Conservation (phyloP, 2,797 vertebrate species). For the Dicrostonyx torquatus region DNA sequence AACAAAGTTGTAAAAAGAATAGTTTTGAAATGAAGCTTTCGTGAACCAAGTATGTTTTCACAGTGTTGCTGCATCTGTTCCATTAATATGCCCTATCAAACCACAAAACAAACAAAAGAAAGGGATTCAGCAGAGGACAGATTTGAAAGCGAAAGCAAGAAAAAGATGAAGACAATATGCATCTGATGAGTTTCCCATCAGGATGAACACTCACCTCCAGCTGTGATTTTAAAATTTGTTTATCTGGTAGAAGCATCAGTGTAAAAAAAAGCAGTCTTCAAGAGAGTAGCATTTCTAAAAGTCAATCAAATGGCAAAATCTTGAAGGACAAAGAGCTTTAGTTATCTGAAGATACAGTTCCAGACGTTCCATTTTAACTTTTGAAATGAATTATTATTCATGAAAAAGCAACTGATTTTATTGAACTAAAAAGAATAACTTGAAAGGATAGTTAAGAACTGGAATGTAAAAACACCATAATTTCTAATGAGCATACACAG, state of each 20-base stretch:
- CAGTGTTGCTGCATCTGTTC: constrained; percentile 30
- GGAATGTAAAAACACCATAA: constrained; percentile 48
- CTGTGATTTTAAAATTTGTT: constrained; percentile 60
- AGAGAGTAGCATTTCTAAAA: constrained; percentile 46
- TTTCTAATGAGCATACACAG: constrained; percentile 22
- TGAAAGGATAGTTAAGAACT: constrained; percentile 49
- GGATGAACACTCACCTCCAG: constrained; percentile 49
- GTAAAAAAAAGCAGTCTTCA: constrained; percentile 57
- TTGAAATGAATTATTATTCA: constrained; percentile 57
- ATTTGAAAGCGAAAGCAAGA: constrained; percentile 56
- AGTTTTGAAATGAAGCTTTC: constrained; percentile 35
- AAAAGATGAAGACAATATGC: constrained; percentile 55
- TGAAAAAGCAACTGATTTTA: constrained; percentile 63
- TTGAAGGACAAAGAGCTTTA: constrained; percentile 46
- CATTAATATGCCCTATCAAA: constrained; percentile 54
- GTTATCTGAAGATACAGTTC: constrained; percentile 43
- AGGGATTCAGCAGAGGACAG: neutral
- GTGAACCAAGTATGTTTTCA: constrained; percentile 14
- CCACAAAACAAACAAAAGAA: constrained; percentile 33
- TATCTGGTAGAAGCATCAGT: constrained; percentile 48
- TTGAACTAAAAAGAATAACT: neutral
- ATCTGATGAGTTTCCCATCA: constrained; percentile 44
- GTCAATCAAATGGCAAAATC: constrained; percentile 55
- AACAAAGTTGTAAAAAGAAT: neutral
- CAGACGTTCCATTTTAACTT: constrained; percentile 46